phyloP scores from a whole-genome alignment of 2,888 invertebrate genomes.

The Drosophila phalerata region DNA sequence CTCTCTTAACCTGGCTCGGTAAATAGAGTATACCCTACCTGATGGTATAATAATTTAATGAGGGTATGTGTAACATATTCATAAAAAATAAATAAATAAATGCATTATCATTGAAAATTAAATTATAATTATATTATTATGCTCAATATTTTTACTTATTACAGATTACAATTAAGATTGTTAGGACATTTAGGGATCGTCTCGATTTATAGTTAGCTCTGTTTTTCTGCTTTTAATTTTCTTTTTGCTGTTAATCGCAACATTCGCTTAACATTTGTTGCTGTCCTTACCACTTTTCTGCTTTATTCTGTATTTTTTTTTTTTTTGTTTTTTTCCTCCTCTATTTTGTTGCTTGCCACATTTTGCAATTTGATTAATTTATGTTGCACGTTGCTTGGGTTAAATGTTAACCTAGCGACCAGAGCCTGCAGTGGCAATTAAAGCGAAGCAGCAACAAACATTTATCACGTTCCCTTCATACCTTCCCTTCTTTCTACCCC shows the following conservation, averaged over 20 bases:
- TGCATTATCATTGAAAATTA: too few relatives aligned
- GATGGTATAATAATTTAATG: not conserved
- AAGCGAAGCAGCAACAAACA: constrained; percentile 30
- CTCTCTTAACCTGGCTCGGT: not conserved
- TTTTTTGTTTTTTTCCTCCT: not conserved
- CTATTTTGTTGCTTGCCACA: constrained; percentile 42
- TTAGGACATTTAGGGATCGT: too few relatives aligned
- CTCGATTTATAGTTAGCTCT: not conserved
- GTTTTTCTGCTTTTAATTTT: not conserved
- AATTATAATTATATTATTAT: too few relatives aligned
- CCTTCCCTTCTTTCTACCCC: not conserved
- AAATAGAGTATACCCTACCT: not conserved
- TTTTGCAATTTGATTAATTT: constrained; percentile 77
- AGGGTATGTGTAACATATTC: too few relatives aligned
- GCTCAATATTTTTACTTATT: too few relatives aligned
- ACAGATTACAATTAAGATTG: too few relatives aligned
- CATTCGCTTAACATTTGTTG: constrained; percentile 47
- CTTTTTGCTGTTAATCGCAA: constrained; percentile 24
- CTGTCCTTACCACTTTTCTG: constrained; percentile 18
- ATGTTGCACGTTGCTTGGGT: constrained; percentile 61
- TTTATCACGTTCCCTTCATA: constrained; percentile 8
- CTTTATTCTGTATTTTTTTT: not conserved
- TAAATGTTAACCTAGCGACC: constrained; percentile 35
- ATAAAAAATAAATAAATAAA: too few relatives aligned
- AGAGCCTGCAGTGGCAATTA: constrained; percentile 57